Evolutionary conservation across 2,797 vertebrate genomes (phyloP).

Genomic region (Hypotaenidia philippensis): DNA sequence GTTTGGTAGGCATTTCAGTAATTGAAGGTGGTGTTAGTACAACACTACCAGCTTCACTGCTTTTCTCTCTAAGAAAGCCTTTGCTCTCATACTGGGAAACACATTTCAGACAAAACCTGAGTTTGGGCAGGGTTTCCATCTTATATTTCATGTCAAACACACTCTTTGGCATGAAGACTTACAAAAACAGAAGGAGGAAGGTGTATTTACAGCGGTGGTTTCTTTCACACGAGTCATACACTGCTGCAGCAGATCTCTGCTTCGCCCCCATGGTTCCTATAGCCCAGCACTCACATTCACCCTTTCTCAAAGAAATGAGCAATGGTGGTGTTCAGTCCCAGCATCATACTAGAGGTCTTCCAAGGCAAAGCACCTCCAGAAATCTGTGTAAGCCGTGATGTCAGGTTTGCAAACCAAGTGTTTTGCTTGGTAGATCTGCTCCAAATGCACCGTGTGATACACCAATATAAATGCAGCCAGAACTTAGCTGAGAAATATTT

Average conservation of each 20-base stretch:
- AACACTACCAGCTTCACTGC: background rate
- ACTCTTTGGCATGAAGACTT: background rate
- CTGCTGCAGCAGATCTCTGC: background rate
- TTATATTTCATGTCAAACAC: background rate
- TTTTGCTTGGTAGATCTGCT: slow-evolving; percentile 40
- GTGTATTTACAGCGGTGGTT: background rate
- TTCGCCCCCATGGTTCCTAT: background rate
- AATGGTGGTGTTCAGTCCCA: rapidly evolving
- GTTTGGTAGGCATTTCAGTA: background rate
- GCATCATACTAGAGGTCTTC: background rate
- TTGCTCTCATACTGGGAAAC: background rate
- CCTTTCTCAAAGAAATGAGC: background rate
- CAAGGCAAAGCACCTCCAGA: background rate
- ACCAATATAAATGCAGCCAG: slow-evolving; percentile 42
- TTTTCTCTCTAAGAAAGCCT: background rate
- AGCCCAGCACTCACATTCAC: background rate
- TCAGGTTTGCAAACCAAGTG: slow-evolving; percentile 6
- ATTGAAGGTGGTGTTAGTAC: background rate
- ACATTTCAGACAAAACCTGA: background rate
- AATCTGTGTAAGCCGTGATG: background rate
- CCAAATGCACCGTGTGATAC: slow-evolving; percentile 16
- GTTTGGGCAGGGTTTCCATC: background rate
- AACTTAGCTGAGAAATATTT: slow-evolving; percentile 50
- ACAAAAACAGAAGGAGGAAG: background rate
- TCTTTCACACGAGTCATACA: background rate